Base-by-base conservation (phyloP, 2,888 invertebrate species). In the Mythimna lalbum region DNA sequence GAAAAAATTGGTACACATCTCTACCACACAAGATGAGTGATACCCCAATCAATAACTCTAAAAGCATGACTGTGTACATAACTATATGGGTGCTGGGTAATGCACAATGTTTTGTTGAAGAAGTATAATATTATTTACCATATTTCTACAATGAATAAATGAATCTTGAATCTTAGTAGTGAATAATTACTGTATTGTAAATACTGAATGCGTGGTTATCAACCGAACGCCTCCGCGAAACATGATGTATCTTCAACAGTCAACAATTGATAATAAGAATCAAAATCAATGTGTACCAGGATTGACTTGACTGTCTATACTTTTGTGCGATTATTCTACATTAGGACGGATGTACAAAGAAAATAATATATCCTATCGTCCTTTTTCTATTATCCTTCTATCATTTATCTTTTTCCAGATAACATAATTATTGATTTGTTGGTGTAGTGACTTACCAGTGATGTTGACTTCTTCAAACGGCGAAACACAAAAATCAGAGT, bases 401-500 rank as follows among this genome's bases (percentile, higher is more conserved):
- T 21, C 36, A 63, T 61, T 43, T 33, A 74, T 79, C 17, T 47
- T 50, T 52, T 33, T 50, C 55, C 27, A 69, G 56, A 47, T 68
- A 56, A 23, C 21, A 47, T 65, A 53, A 64, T 71, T 73, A 81
- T 80, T 73, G 80, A 80, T 73, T 64, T 69, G 49, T 61, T 52
- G 67, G 52, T 67, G 64, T 43, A 56, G 36, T 21, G 61, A 83
- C 83, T 80, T 80, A 84, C 85, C 78, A 74, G 62, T 21, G 56
- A 60, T 56, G 36, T 69, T 68, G 65, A 78, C 49, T 84, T 59
- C 70, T 71, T 52, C 33, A 65, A 50, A 49, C 56, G 52, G 36
- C 31, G 43, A 27, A 52, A 53, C 68, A 82, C 65, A 62, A 69
- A 66, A 69, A 65, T 61, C 43, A 62, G 39, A 50, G 23, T 59